These are phyloP conservation scores for Berghia stephanieae DNA, from an alignment of 1,140 invertebrate species.

Conservation along the genomic window DNA sequence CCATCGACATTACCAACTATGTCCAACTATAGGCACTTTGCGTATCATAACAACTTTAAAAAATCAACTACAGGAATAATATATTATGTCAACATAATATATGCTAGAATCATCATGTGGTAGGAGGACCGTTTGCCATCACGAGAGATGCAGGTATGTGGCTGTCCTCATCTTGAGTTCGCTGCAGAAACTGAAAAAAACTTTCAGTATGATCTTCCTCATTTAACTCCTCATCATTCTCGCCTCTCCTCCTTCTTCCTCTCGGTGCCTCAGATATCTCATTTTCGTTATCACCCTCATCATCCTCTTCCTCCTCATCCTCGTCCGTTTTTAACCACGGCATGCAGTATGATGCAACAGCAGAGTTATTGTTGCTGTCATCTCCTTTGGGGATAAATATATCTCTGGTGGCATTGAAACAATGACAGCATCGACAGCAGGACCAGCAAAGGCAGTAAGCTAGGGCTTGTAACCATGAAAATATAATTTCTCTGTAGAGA, in stretches of 20 bases:
- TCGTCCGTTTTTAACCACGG: not conserved
- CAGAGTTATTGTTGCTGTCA: not conserved
- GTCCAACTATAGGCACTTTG: no score
- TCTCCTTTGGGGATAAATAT: not conserved
- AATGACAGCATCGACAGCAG: not conserved
- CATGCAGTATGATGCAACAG: not conserved
- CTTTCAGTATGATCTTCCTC: not conserved
- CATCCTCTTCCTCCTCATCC: not conserved
- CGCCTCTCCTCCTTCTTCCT: not conserved
- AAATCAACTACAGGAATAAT: no score
- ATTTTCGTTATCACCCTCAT: not conserved
- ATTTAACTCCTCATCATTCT: not conserved
- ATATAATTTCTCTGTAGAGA: not conserved
- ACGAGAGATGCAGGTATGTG: no score
- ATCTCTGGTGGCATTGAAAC: not conserved
- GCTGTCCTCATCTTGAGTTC: no score
- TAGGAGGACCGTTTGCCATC: no score
- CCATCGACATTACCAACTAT: no score
- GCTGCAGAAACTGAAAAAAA: slow-evolving; percentile 35
- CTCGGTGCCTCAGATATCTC: no score
- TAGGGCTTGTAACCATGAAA: not conserved
- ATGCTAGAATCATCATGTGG: no score
- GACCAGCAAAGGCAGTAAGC: not conserved
- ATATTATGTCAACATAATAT: no score
- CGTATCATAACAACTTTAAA: no score